Evolutionary conservation across 2,113 vertebrate genomes (phyloP).

Genomic region (Macrotus californicus): DNA sequence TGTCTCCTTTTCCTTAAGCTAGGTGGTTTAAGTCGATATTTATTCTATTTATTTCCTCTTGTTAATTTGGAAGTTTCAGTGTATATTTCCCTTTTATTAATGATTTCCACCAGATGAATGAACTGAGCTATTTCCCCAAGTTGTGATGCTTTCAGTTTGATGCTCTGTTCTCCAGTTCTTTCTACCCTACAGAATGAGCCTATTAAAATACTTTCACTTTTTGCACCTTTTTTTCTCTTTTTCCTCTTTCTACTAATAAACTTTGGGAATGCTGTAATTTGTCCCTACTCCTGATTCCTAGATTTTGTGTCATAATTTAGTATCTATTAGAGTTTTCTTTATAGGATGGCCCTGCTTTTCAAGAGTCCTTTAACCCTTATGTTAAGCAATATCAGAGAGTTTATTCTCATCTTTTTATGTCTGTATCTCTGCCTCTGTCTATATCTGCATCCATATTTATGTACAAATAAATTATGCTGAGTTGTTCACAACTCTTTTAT

Average conservation of each 20-base stretch:
- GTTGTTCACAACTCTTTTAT: neutral
- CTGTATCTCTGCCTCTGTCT: neutral
- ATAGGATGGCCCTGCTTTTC: neutral
- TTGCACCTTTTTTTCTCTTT: neutral
- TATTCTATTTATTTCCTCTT: neutral
- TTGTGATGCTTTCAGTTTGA: neutral
- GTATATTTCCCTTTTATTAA: neutral
- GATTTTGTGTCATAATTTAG: neutral
- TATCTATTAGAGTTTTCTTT: neutral
- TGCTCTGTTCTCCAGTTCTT: neutral
- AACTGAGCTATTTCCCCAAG: neutral
- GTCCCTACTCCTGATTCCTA: neutral
- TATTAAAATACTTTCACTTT: neutral
- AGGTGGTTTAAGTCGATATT: neutral
- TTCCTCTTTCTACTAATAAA: neutral
- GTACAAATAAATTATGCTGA: neutral
- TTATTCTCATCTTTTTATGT: neutral
- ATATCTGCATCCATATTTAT: neutral
- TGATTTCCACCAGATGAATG: neutral
- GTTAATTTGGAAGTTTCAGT: neutral
- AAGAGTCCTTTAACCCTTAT: neutral
- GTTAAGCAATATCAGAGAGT: neutral
- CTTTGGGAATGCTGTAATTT: neutral
- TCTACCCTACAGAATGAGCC: neutral
- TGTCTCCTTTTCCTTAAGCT: neutral